Percentiles rank a stretch among this genome's conserved stretches.
Conservation (phyloP, 2,888 invertebrate species). For the Eretmocerus hayati region DNA sequence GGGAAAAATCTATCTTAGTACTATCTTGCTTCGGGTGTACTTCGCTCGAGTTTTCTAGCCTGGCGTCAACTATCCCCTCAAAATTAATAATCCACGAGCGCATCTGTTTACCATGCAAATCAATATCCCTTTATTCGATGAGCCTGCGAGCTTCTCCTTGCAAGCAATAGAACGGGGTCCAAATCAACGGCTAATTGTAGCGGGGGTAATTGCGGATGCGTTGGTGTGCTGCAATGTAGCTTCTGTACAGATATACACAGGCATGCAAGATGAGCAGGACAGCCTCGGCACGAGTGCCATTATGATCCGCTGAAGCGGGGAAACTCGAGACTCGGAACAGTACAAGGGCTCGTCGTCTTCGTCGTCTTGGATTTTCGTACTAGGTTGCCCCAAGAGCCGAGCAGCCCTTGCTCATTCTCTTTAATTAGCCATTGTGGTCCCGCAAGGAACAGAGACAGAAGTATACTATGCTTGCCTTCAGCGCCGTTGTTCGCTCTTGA, state of each 20-base stretch:
- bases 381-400: neutral
- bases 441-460: conserved; percentile 15
- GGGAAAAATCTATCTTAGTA: too few species aligned
- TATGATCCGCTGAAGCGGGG: conserved; percentile 18
- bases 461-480: conserved; percentile 25
- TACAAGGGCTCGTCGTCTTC: conserved; percentile 1
- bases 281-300: too few species aligned
- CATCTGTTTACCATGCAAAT: too few species aligned
- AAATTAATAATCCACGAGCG: too few species aligned
- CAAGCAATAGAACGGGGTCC: neutral
- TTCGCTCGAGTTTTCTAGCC: too few species aligned
- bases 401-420: conserved; percentile 28
- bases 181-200: neutral
- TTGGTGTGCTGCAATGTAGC: neutral
- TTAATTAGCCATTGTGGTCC: conserved; percentile 32
- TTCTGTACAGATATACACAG: too few species aligned
- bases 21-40: too few species aligned
- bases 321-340: conserved; percentile 13
- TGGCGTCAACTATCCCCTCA: too few species aligned
- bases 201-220: neutral
- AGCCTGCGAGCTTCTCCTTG: neutral
- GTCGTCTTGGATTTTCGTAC: neutral
- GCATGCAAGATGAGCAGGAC: too few species aligned
- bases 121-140: too few species aligned
- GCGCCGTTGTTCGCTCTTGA: too few species aligned